Conservation (phyloP, 1,140 invertebrate species). For the Drosophila ogumai region DNA sequence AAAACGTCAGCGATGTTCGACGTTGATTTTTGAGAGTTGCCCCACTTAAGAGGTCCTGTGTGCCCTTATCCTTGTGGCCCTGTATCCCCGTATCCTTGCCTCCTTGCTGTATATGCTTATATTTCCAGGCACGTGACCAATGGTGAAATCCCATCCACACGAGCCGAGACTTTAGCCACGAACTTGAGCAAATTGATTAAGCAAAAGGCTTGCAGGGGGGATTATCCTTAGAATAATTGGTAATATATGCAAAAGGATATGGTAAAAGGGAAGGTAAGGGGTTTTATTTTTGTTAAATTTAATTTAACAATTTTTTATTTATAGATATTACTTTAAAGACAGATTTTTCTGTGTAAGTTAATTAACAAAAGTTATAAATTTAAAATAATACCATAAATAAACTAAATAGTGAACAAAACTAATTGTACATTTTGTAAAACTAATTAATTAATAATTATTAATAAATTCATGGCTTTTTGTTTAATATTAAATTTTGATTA, state of each 20-base stretch:
- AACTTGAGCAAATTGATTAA: conserved; percentile 29
- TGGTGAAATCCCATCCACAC: conserved; percentile 31
- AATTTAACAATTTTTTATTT: neutral
- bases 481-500: neutral
- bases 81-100: neutral
- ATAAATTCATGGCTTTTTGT: neutral
- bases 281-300: neutral
- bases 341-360: neutral
- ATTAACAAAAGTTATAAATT: neutral
- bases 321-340: neutral
- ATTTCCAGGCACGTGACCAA: conserved; percentile 45
- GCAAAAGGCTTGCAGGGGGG: neutral
- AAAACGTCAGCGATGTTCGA: conserved; percentile 24
- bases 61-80: neutral
- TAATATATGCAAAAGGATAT: neutral
- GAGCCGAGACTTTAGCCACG: conserved; percentile 1
- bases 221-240: neutral
- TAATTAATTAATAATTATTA: neutral
- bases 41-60: conserved; percentile 33
- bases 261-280: neutral
- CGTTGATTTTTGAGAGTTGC: conserved; percentile 50
- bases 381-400: neutral
- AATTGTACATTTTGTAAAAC: neutral
- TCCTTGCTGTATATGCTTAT: conserved; percentile 27
- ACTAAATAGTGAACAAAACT: neutral